Base-by-base conservation (phyloP, 2,888 invertebrate genomes). In the Odiellus spinosus region DNA sequence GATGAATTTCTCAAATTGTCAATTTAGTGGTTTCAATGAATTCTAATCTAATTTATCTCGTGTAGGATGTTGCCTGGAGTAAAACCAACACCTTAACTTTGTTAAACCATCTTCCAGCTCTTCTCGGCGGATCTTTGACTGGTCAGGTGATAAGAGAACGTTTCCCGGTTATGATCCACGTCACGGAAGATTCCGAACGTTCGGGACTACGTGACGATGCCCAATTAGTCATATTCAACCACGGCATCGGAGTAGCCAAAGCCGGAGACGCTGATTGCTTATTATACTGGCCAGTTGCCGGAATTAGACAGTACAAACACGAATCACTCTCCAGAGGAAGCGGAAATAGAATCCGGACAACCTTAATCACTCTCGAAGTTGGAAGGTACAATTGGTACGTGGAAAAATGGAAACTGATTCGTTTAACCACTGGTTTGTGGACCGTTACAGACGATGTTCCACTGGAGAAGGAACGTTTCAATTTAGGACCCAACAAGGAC, bases 391-490 rank as follows among this genome's bases (percentile, higher is more conserved):
- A 36, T 36, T 36, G 10, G 12, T 36, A 36, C 34, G 12, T 2
- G 10, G 17, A 17, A 2, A 8, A 36, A 17, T 1, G 5, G 5
- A 15, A 36, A 10, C 17, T 15, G 8, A 36, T 12, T 8, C 17
- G 17, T 36, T 10, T 36, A 36, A 17, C 17, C 38, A 10, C 38
- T 10, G 17, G 12, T 36, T 19, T 38, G 20, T n/a, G 21, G 11
- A 35, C 5, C 10, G 14, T 33, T 12, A 3, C 33, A 54, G 54
- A 40, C 45, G 54, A 12, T 54, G 50, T 34, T 47, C 46, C 4
- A 54, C 54, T 3, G 54, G 54, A 1, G 54, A 54, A 40, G 54
- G 54, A 3, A 46, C 52, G 3, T 54, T 54, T 35, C 48, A 50
- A 26, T 54, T 54, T 40, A 41, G 48, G 3, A 52, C 54, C 2